Conservation (phyloP, 2,113 vertebrate species). For the Dissostichus mawsoni region DNA sequence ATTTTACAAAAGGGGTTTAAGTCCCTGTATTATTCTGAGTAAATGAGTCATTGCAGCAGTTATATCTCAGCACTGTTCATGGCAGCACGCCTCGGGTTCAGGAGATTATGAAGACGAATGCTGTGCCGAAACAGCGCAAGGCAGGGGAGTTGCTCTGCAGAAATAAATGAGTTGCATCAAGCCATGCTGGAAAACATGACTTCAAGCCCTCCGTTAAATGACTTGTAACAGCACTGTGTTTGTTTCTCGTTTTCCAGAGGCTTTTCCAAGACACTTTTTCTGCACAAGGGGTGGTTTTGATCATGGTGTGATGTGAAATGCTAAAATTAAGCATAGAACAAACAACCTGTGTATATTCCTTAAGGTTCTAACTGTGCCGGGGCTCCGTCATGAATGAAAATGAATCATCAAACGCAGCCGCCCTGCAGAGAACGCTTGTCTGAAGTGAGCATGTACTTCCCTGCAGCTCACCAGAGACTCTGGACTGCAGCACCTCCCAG, state of each 20-base stretch:
- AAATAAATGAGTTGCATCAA: slow-evolving; percentile 58
- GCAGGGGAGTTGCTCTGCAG: slow-evolving; percentile 31
- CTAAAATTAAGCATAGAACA: slow-evolving; percentile 3
- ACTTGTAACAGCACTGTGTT: slow-evolving; percentile 54
- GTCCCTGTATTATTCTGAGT: neutral
- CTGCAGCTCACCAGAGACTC: slow-evolving; percentile 89
- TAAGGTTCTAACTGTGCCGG: slow-evolving; percentile 16
- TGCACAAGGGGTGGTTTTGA: slow-evolving; percentile 2
- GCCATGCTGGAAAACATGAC: slow-evolving; percentile 60
- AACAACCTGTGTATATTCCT: neutral
- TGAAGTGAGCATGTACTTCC: slow-evolving; percentile 7
- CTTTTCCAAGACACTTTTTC: slow-evolving; percentile 43
- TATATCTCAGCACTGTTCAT: slow-evolving; percentile 12
- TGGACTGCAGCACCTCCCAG: slow-evolving; percentile 87
- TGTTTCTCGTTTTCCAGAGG: slow-evolving; percentile 57
- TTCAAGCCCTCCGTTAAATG: slow-evolving; percentile 45
- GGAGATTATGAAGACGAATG: slow-evolving; percentile 58
- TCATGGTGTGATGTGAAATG: slow-evolving; percentile 14
- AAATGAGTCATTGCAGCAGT: slow-evolving; percentile 23
- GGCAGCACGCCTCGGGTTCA: slow-evolving; percentile 21
- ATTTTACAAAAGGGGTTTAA: slow-evolving; percentile 1
- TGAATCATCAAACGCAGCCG: slow-evolving; percentile 46
- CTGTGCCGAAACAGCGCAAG: slow-evolving; percentile 29
- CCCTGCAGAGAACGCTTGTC: neutral
- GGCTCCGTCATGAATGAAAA: slow-evolving; percentile 14